These are phyloP conservation scores for Rosalia funebris DNA, from an alignment of 2,888 invertebrate genomes.

Conservation along the genomic window DNA sequence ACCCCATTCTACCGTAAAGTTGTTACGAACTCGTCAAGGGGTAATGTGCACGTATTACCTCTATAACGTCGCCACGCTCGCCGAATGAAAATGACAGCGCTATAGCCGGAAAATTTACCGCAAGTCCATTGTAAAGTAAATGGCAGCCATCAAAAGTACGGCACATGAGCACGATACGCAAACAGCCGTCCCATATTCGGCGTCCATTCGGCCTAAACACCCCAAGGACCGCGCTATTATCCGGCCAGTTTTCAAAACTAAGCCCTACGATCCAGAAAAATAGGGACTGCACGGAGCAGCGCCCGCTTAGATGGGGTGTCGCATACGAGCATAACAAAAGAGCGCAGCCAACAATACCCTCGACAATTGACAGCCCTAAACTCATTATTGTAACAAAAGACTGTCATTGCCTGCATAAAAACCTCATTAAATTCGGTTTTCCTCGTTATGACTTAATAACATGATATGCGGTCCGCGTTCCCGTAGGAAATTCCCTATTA, in stretches of 20 bases:
- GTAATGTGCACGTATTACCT: background rate
- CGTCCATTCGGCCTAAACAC: constrained; percentile 35
- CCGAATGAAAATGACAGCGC: background rate
- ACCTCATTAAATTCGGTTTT: constrained; percentile 62
- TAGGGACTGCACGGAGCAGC: constrained; percentile 25
- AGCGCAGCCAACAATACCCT: constrained; percentile 53
- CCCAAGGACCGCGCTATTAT: constrained; percentile 39
- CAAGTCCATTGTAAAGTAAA: constrained; percentile 40
- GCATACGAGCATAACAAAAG: constrained; percentile 41
- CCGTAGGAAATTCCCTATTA: constrained; percentile 43
- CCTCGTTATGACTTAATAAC: constrained; percentile 61
- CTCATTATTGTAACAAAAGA: constrained; percentile 65
- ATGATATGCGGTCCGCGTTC: constrained; percentile 50
- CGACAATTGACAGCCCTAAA: constrained; percentile 63
- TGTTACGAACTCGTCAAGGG: background rate
- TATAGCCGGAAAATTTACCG: constrained; percentile 33
- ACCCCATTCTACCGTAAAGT: background rate
- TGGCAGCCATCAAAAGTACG: constrained; percentile 43
- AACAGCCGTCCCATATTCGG: constrained; percentile 26
- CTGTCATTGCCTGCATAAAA: constrained; percentile 65
- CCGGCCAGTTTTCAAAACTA: constrained; percentile 36
- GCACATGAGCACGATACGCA: constrained; percentile 37
- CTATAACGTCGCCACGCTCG: background rate
- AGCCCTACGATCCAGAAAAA: constrained; percentile 37
- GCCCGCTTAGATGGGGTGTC: constrained; percentile 19